Base-by-base conservation (phyloP, 2,797 vertebrate genomes). In the Vultur gryphus region DNA sequence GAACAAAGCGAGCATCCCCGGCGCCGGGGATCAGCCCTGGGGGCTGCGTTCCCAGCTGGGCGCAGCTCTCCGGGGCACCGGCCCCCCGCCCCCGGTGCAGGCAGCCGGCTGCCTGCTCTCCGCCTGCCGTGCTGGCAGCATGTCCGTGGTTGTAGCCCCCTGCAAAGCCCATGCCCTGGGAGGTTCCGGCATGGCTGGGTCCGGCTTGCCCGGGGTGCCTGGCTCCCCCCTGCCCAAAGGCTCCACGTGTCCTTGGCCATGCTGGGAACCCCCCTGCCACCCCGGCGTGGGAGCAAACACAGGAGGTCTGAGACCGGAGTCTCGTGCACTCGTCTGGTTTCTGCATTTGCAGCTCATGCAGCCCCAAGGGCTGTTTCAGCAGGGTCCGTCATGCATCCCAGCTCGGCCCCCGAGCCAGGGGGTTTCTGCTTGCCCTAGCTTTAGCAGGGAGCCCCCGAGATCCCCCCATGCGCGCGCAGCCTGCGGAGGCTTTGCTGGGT, bases 141-240 rank as follows among this genome's bases (percentile, higher is more conserved):
- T 0, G 4, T 14, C 29, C 7, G 0, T 8, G 49, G 21, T 46
- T 16, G 51, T 23, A 16, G 11, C 11, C 18, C 49, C 8, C 29
- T 1, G 59, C 33, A 9, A 51, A 44, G 33, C 12, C 71, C 25
- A 1, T 3, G 24, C 55, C 39, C 7, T 11, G 31, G 43, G 25
- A 54, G 10, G 41, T 10, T 48, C 26, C 6, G 55, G 17, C 6
- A 9, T 4, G 7, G 15, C 24, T 2, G 3, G 39, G 31, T 57
- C 49, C 19, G 2, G 26, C 31, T 37, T 33, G 35, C 49, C 10
- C 1, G 1, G 25, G 31, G 23, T 57, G 20, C 29, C 43, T 4
- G 4, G 35, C 41, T 65, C 16, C 41, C 28, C 43, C 29, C 29
- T 61, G 26, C 35, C 35, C 46, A 39, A 48, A 46, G 28, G 46